phyloP scores from a whole-genome alignment of 2,888 invertebrate genomes.

The Tenthredo amoena region DNA sequence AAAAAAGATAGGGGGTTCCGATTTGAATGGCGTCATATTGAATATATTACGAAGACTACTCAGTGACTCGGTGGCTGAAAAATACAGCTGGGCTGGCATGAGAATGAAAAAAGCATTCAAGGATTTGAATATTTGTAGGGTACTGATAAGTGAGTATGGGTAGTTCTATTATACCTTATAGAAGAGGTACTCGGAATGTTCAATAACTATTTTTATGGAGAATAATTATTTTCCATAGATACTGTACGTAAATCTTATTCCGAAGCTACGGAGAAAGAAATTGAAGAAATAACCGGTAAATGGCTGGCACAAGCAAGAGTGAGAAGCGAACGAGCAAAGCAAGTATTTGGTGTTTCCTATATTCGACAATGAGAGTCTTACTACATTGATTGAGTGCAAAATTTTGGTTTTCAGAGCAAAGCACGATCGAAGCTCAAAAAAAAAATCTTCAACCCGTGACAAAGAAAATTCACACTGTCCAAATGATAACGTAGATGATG shows the following conservation, averaged over 20 bases:
- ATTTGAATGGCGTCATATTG: not conserved
- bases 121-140: not conserved
- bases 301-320: not conserved
- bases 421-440: not conserved
- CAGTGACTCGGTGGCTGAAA: not conserved
- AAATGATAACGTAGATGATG: not conserved
- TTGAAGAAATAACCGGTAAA: not conserved
- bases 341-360: not conserved
- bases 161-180: not conserved
- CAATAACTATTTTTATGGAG: not conserved
- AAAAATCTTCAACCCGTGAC: not conserved
- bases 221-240: not conserved
- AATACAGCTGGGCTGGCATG: not conserved
- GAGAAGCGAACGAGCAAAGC: not conserved
- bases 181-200: not conserved
- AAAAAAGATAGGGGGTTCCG: not conserved
- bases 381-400: not conserved
- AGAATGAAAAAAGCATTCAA: not conserved
- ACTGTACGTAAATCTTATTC: not conserved
- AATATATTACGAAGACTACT: not conserved
- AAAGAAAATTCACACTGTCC: not conserved
- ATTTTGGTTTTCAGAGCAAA: not conserved
- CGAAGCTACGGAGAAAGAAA: not conserved
- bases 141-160: not conserved
- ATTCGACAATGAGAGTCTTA: not conserved